A percentile compares a stretch with the other conserved stretches of the same genome.
Evolutionary conservation across 1,140 invertebrate genomes (phyloP).

Genomic region (Cotesia chilonis): DNA sequence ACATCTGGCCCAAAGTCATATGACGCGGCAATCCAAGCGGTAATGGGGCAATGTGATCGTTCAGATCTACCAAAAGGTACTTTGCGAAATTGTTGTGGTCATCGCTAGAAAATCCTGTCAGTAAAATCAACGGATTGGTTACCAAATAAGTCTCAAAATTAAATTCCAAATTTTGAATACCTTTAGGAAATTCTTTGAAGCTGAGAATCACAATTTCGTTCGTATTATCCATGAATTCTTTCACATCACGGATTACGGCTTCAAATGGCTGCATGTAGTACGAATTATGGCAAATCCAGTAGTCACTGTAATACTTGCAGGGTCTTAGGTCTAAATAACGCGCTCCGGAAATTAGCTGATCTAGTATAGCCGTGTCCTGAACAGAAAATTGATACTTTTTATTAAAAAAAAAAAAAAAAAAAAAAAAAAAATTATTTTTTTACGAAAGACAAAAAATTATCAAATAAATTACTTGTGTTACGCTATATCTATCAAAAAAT

Average conservation of each 20-base stretch:
- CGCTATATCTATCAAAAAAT: neutral
- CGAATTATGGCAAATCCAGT: constrained; percentile 9
- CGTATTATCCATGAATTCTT: constrained; percentile 6
- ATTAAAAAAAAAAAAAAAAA: no score
- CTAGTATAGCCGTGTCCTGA: constrained; percentile 3
- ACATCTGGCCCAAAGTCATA: constrained; percentile 5
- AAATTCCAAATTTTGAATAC: neutral
- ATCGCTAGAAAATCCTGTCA: neutral
- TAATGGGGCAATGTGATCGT: neutral
- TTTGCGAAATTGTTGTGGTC: neutral
- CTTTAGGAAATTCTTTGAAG: constrained; percentile 24
- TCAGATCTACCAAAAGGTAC: neutral
- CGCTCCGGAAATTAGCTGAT: constrained; percentile 19
- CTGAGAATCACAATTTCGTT: constrained; percentile 22
- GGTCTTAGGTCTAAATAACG: constrained; percentile 25
- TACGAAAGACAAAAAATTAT: neutral
- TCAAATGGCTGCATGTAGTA: constrained; percentile 9
- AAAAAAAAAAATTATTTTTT: no score
- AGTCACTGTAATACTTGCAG: neutral
- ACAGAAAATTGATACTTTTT: no score
- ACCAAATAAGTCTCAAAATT: neutral
- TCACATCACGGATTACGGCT: constrained; percentile 3
- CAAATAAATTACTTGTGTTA: neutral
- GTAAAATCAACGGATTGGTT: neutral
- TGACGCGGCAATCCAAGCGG: neutral